Conservation (phyloP, 2,888 invertebrate genomes). For the Ischnura elegans region DNA sequence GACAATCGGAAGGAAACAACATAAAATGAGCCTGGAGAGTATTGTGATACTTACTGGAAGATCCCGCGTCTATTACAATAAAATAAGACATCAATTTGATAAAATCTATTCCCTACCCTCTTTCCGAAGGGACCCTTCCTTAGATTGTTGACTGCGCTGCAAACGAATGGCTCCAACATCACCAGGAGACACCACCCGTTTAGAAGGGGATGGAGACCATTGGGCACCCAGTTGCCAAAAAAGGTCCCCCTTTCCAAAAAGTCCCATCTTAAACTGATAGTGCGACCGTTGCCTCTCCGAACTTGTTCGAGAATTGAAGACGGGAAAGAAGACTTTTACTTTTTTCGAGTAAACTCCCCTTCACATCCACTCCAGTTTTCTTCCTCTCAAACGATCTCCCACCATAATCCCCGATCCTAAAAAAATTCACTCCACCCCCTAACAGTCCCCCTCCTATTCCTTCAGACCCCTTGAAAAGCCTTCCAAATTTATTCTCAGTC, state of each 20-base stretch:
- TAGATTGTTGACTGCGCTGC: background rate
- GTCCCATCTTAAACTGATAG: conserved; percentile 6
- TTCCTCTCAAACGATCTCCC: background rate
- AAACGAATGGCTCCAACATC: background rate
- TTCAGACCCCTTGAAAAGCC: background rate
- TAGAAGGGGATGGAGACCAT: background rate
- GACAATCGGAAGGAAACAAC: no score
- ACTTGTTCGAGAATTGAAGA: background rate
- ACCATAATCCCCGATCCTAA: background rate
- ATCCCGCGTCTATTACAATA: background rate
- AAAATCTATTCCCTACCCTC: background rate
- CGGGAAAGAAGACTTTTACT: background rate
- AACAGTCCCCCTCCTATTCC: background rate
- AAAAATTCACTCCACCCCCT: background rate
- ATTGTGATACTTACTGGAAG: background rate
- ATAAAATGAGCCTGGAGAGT: no score
- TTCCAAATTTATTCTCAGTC: no score
- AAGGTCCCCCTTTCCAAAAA: background rate
- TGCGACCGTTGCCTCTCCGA: background rate
- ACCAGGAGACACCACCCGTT: background rate
- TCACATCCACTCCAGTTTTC: background rate
- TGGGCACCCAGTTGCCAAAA: background rate
- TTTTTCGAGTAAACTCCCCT: background rate
- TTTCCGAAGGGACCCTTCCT: background rate
- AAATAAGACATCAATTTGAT: background rate